Evolutionary conservation across 92 coral and sea anemone genomes (phyloP).

Genomic region (Hydrozoanthus gracilis): DNA sequence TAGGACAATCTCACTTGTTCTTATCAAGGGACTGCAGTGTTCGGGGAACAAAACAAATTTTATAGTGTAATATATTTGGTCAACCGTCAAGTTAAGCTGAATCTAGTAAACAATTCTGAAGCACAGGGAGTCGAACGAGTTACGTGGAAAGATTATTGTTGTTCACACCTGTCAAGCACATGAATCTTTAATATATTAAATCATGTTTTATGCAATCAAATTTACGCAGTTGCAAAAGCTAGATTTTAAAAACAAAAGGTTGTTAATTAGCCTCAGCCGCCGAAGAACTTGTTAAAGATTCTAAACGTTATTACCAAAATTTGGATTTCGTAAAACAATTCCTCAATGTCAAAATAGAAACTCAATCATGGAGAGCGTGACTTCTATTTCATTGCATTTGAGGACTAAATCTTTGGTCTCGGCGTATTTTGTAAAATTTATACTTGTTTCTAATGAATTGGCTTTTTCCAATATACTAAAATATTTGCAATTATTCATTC

Average conservation of each 20-base stretch:
- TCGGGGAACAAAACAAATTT: neutral
- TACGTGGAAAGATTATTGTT: neutral
- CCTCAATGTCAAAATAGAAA: neutral
- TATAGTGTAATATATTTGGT: constrained; percentile 3
- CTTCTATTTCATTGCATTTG: no score
- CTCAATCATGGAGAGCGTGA: no score
- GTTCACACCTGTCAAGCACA: constrained; percentile 57
- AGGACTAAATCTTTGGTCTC: neutral
- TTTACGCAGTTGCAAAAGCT: constrained; percentile 42
- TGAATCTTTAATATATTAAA: constrained; percentile 68
- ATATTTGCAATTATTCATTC: constrained; percentile 8
- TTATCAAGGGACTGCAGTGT: neutral
- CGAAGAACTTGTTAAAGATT: neutral
- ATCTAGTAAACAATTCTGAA: constrained; percentile 8
- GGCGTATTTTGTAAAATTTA: constrained; percentile 32
- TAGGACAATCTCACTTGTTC: neutral
- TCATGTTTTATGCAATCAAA: constrained; percentile 61
- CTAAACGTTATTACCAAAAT: neutral
- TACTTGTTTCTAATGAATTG: constrained; percentile 23
- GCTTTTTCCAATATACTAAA: neutral
- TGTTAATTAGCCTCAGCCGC: neutral
- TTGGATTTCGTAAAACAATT: constrained; percentile 2
- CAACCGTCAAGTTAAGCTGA: constrained; percentile 1
- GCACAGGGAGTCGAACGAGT: constrained; percentile 1
- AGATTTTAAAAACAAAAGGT: neutral